Percentiles rank a stretch among this genome's conserved stretches.
These are phyloP conservation scores for Forbesichthys agassizii DNA, from an alignment of 2,113 vertebrate species.

Conservation along the genomic window DNA sequence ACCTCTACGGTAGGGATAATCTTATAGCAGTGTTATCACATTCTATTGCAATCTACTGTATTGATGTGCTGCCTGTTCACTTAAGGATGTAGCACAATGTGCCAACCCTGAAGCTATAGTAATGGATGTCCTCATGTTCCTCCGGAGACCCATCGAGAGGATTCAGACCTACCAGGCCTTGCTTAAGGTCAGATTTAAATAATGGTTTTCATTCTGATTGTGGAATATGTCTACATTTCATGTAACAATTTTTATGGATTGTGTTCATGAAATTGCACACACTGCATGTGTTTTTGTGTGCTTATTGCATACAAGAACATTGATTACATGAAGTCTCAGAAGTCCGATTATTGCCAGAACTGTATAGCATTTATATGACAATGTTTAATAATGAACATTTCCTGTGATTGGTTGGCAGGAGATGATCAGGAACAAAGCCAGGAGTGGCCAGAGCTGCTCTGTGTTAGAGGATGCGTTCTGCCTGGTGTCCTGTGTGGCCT, in stretches of 20 bases:
- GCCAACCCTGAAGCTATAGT: slow-evolving; percentile 63
- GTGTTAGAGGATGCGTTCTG: slow-evolving; percentile 91
- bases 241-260: too few relatives aligned
- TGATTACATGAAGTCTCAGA: too few relatives aligned
- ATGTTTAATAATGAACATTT: background rate
- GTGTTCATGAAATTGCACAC: too few relatives aligned
- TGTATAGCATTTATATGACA: background rate
- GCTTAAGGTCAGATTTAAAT: slow-evolving; percentile 82
- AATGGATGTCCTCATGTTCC: slow-evolving; percentile 84
- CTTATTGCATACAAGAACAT: too few relatives aligned
- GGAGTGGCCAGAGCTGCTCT: slow-evolving; percentile 86
- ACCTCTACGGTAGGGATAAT: background rate
- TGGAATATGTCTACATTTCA: too few relatives aligned
- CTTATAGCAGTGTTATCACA: background rate
- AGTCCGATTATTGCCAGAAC: too few relatives aligned
- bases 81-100: slow-evolving; percentile 66
- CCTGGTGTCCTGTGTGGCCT: slow-evolving; percentile 86
- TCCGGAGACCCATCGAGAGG: slow-evolving; percentile 88
- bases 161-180: slow-evolving; percentile 92
- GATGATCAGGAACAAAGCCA: slow-evolving; percentile 93
- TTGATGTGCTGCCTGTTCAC: background rate
- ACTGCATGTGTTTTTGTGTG: too few relatives aligned
- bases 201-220: background rate
- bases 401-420: slow-evolving; percentile 75
- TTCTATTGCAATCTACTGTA: background rate